Conservation (phyloP, 2,113 vertebrate species). For the Xenopus borealis region DNA sequence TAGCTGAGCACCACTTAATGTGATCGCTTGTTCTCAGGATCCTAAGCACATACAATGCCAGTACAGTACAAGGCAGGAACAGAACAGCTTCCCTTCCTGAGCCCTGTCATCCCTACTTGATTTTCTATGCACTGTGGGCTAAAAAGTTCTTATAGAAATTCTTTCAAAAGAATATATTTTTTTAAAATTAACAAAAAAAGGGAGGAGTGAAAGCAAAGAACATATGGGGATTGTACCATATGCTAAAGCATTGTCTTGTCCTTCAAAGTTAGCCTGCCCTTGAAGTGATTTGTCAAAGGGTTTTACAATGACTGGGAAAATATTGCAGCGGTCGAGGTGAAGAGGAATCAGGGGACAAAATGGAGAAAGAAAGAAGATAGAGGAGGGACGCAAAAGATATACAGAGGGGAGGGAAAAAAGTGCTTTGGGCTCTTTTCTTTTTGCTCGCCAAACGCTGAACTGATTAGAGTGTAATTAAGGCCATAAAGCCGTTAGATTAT, state of each 20-base stretch:
- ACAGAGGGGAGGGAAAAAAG: constrained; percentile 12
- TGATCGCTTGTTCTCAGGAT: not conserved
- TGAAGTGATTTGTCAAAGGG: constrained; percentile 92
- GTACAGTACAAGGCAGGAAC: not conserved
- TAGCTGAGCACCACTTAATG: not conserved
- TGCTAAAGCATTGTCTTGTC: constrained; percentile 94
- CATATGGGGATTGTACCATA: constrained; percentile 90
- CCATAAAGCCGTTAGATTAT: constrained; percentile 97
- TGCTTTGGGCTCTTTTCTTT: constrained; percentile 57
- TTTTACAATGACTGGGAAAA: constrained; percentile 72
- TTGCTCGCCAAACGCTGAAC: constrained; percentile 85
- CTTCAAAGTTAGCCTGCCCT: constrained; percentile 97
- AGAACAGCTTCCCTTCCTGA: not conserved
- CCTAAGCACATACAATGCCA: not conserved
- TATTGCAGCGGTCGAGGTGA: constrained; percentile 44
- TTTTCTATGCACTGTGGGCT: no score
- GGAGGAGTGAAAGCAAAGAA: constrained; percentile 54
- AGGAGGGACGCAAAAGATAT: constrained; percentile 3
- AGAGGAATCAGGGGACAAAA: constrained; percentile 31
- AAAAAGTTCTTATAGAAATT: not conserved
- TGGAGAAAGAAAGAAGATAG: constrained; percentile 1
- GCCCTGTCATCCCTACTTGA: no score
- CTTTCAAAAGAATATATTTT: not conserved
- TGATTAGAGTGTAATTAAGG: constrained; percentile 99
- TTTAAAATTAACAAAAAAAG: constrained; percentile 39